Conservation (phyloP, 2,888 invertebrate genomes). For the Perdita meconis region DNA sequence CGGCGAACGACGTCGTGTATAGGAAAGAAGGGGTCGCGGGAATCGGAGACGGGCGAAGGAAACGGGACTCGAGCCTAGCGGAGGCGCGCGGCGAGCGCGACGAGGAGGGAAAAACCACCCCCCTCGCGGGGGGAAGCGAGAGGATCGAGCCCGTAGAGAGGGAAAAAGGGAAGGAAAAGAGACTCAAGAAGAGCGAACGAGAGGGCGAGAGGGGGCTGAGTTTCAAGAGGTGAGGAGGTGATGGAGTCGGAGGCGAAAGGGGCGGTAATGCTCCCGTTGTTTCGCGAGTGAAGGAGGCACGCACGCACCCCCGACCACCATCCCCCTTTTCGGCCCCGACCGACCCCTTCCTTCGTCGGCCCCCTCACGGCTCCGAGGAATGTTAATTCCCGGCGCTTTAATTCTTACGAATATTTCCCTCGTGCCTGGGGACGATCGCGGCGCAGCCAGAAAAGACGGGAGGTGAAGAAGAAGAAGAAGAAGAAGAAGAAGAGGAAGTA, state of each 20-base stretch:
- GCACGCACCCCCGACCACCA: conserved; percentile 72
- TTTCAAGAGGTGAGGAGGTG: conserved; percentile 71
- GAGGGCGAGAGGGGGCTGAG: conserved; percentile 67
- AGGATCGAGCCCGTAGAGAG: too few species aligned
- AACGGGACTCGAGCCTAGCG: conserved; percentile 65
- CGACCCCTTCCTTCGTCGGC: conserved; percentile 54
- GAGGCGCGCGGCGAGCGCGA: conserved; percentile 14
- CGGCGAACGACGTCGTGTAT: conserved; percentile 72
- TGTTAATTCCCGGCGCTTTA: conserved; percentile 84
- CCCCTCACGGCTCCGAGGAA: conserved; percentile 78
- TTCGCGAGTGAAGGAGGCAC: conserved; percentile 81
- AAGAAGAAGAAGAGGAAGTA: conserved; percentile 48
- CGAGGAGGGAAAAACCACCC: conserved; percentile 38
- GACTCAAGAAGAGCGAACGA: conserved; percentile 57
- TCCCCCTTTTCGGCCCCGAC: conserved; percentile 55
- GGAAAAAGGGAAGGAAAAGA: conserved; percentile 57
- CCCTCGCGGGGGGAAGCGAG: too few species aligned
- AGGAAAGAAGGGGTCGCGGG: conserved; percentile 78
- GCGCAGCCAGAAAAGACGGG: conserved; percentile 56
- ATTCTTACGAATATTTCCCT: conserved; percentile 84
- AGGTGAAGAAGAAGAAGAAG: conserved; percentile 56
- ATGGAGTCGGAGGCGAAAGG: conserved; percentile 70
- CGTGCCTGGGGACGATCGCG: conserved; percentile 76
- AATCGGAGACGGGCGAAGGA: conserved; percentile 76
- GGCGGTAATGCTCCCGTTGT: conserved; percentile 82